A percentile compares a stretch with the other conserved stretches of the same genome.
Conservation (phyloP, 2,113 vertebrate genomes). For the Isurus oxyrinchus region DNA sequence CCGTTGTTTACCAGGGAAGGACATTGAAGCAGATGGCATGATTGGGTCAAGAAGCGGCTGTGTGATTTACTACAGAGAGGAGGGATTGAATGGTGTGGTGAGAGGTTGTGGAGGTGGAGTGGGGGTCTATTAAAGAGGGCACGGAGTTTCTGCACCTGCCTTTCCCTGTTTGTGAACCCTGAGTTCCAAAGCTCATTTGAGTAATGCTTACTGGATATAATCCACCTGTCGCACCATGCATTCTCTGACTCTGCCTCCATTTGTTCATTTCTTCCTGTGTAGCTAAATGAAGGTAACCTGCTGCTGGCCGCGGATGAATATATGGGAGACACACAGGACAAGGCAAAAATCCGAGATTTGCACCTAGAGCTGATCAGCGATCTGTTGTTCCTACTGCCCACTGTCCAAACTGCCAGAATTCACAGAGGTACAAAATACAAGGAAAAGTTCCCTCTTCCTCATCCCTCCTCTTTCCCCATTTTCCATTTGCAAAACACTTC, state of each 20-base stretch:
- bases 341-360: slow-evolving; percentile 49
- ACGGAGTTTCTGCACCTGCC: no score
- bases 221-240: neutral
- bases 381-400: slow-evolving; percentile 53
- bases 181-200: neutral
- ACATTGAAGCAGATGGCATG: no score
- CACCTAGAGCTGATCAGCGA: slow-evolving; percentile 64
- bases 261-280: neutral
- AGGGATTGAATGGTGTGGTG: neutral
- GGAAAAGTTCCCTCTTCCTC: neutral
- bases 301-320: slow-evolving; percentile 53
- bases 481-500: neutral
- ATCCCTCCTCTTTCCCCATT: neutral
- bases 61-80: neutral
- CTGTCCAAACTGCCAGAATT: slow-evolving; percentile 55
- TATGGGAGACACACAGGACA: slow-evolving; percentile 53
- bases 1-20: no score
- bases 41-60: neutral
- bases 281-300: neutral
- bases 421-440: slow-evolving; percentile 56
- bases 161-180: no score
- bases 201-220: neutral
- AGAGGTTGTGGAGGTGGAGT: neutral
- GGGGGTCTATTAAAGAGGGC: neutral
- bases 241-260: neutral